These are phyloP conservation scores for Xiphorhynchus erythropygius DNA, from an alignment of 2,797 vertebrate genomes.

Conservation along the genomic window DNA sequence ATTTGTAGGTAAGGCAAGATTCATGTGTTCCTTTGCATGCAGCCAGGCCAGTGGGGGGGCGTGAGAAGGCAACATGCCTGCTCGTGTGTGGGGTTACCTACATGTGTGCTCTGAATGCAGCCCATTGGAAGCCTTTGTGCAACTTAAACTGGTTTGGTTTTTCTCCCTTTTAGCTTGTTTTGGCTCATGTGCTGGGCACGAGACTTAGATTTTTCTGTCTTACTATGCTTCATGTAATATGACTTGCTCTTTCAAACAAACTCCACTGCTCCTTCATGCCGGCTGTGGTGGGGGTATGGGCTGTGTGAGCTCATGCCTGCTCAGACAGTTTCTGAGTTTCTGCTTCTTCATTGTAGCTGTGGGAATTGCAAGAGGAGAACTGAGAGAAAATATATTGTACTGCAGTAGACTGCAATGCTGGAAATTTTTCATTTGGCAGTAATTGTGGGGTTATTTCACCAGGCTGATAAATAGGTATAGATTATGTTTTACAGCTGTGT, in stretches of 20 bases:
- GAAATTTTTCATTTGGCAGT: background rate
- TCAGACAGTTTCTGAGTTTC: background rate
- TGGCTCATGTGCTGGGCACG: background rate
- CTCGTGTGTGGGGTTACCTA: background rate
- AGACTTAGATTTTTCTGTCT: background rate
- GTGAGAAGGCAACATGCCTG: fast-evolving
- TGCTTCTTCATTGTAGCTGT: background rate
- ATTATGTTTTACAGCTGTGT: background rate
- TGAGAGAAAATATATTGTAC: background rate
- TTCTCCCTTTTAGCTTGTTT: background rate
- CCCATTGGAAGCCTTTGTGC: fast-evolving
- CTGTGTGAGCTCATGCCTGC: background rate
- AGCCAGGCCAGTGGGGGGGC: too few relatives aligned
- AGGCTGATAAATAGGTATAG: background rate
- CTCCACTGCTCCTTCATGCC: background rate
- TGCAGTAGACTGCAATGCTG: background rate
- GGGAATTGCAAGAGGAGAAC: background rate
- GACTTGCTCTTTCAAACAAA: background rate
- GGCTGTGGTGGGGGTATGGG: too few relatives aligned
- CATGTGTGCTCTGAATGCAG: fast-evolving
- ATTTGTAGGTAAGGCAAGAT: conserved; percentile 40
- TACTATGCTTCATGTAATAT: background rate
- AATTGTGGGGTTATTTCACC: background rate
- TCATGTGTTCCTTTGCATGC: background rate
- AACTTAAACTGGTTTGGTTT: background rate